Evolutionary conservation across 2,888 invertebrate species (phyloP), one percentile per base, ranked within the genome.

Genomic region (Athalia cordata): DNA sequence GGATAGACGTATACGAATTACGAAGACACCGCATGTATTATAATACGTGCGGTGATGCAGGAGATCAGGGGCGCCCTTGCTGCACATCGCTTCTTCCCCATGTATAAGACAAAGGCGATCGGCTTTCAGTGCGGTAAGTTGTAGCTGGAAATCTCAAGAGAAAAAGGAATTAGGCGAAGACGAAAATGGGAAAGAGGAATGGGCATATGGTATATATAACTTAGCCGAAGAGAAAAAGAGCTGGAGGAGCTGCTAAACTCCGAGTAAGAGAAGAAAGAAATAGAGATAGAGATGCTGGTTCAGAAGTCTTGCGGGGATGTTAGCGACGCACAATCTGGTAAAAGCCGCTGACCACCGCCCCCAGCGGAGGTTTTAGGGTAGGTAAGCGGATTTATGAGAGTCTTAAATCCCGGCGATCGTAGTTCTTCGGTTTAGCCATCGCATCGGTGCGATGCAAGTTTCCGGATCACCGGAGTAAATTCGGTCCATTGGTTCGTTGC

Each of bases 241-340:
- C 29, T 29, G 29, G 75, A 70, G 45, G 13, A 5, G 43, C 4
- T 45, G 8, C 45, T 11, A 11, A 13, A 47, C 49, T 9, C 49
- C 55, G 68, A 29, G 62, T 76, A 59, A 15, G 59, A n/a, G 55
- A 45, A 55, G 45, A 9, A 13, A 62, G 11, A 57, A 15, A 49
- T 9, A 45, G 64, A 72, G 49, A 29, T 43, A 15, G 45, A 29
- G 13, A 57, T 29, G 29, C 29, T 29, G 29, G 29, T 29, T 29
- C 29, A 29, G 55, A 47, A 72, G 61, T 13, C 61, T 62, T 62
- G 61, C 67, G 75, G 67, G 67, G 62, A 75, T 70, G 83, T 82
- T 82, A 82, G 82, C 83, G 82, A 82, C 79, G 84, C 84, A 87
- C 88, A 88, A 88, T 88, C 88, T 86, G 85, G 88, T 87, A 88